phyloP scores from a whole-genome alignment of 2,113 vertebrate species.

The Clarias magur region DNA sequence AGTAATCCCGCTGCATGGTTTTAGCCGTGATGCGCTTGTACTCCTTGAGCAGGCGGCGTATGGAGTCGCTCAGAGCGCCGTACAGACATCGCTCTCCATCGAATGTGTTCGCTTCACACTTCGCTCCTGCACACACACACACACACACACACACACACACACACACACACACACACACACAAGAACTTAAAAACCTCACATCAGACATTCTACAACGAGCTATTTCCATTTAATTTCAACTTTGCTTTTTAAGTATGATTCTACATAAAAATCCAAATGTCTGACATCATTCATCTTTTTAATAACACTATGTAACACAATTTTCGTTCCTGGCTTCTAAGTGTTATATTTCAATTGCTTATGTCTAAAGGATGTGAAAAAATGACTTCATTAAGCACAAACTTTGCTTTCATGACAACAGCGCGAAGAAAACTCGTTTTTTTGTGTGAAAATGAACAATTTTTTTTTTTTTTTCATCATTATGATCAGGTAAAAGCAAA shows the following conservation, averaged over 20 bases:
- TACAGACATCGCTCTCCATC: conserved; percentile 93
- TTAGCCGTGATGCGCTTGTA: conserved; percentile 90
- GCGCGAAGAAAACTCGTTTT: no score
- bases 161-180: background rate
- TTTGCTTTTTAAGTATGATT: background rate
- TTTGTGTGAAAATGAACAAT: no score
- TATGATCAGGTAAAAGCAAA: no score
- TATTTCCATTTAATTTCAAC: background rate
- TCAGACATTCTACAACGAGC: background rate
- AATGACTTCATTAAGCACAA: no score
- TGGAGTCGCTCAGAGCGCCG: conserved; percentile 85
- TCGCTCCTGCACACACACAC: conserved; percentile 76
- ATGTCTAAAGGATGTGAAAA: no score
- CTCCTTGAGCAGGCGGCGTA: conserved; percentile 86
- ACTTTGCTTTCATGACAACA: no score
- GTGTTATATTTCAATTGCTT: no score
- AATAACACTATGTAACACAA: no score
- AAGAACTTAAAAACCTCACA: background rate
- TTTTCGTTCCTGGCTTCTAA: no score
- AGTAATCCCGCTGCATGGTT: conserved; percentile 87
- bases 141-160: background rate
- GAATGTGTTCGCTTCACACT: conserved; percentile 95
- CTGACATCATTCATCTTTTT: background rate
- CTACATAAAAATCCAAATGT: background rate
- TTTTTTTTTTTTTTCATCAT: no score